A percentile compares a stretch with the other conserved stretches of the same genome.
Conservation (phyloP, 2,888 invertebrate species). For the Punctoribates punctum region DNA sequence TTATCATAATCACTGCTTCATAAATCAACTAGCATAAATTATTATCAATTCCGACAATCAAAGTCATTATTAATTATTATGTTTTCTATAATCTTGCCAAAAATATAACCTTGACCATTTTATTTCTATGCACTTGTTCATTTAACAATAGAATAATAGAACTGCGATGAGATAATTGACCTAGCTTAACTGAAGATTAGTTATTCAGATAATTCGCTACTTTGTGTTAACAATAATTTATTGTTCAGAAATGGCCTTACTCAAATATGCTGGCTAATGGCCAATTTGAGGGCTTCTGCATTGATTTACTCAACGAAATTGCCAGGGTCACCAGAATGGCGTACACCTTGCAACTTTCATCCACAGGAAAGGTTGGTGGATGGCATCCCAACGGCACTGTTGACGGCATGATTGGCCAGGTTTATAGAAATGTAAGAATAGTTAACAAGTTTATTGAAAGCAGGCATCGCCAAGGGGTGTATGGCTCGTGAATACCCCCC, state of each 20-base stretch:
- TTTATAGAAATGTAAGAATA: slow-evolving; percentile 27
- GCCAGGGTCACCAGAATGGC: slow-evolving; percentile 28
- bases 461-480: background rate
- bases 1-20: too few species aligned
- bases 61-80: too few species aligned
- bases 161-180: background rate
- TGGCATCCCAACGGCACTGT: slow-evolving; percentile 33
- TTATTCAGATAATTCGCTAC: background rate
- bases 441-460: background rate
- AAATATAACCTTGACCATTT: too few species aligned
- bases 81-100: too few species aligned
- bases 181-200: background rate
- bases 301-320: slow-evolving; percentile 41
- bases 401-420: slow-evolving; percentile 40
- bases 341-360: slow-evolving; percentile 14
- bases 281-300: slow-evolving; percentile 40
- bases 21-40: too few species aligned
- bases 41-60: too few species aligned
- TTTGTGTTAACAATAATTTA: background rate
- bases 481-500: too few species aligned
- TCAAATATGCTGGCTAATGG: slow-evolving; percentile 25
- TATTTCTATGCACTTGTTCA: too few species aligned
- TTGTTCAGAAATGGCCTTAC: slow-evolving; percentile 6
- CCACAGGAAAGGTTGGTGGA: slow-evolving; percentile 21
- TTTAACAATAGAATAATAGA: too few species aligned